Conservation (phyloP, 2,888 invertebrate species). For the Oxytorus armatus region DNA sequence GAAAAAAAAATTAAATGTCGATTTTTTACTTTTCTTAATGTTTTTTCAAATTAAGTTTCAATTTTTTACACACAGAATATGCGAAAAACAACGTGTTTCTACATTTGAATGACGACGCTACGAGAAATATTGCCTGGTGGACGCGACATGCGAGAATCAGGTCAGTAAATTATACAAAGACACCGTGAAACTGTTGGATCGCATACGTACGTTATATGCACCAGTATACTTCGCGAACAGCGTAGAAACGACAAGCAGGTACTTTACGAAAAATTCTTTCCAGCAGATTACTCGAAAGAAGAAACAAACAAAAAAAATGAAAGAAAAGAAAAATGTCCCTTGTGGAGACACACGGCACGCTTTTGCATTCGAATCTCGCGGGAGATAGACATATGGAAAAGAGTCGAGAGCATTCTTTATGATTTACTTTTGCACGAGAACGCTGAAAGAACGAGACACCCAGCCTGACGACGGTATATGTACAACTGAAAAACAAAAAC, state of each 20-base stretch:
- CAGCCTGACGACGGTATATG: conserved; percentile 5
- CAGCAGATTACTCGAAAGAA: conserved; percentile 6
- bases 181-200: conserved; percentile 65
- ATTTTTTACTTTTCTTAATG: no score
- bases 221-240: neutral
- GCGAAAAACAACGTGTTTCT: conserved; percentile 1
- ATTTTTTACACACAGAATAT: neutral
- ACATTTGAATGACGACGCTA: conserved; percentile 4
- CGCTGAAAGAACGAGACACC: conserved; percentile 21
- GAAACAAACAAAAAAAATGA: neutral
- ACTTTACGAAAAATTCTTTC: conserved; percentile 22
- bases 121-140: conserved; percentile 69
- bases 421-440: conserved; percentile 48
- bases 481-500: conserved; percentile 19
- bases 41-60: conserved; percentile 7
- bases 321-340: conserved; percentile 15
- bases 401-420: conserved; percentile 41
- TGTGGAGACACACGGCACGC: neutral
- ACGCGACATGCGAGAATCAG: conserved; percentile 71
- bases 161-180: conserved; percentile 70
- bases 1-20: no score
- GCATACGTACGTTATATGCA: conserved; percentile 70
- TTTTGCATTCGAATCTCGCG: conserved; percentile 26
- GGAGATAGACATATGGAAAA: conserved; percentile 7
- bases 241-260: conserved; percentile 26